Evolutionary conservation across 2,113 vertebrate genomes (phyloP), one percentile per base, ranked within the genome.

Genomic region (Eclectus roratus): DNA sequence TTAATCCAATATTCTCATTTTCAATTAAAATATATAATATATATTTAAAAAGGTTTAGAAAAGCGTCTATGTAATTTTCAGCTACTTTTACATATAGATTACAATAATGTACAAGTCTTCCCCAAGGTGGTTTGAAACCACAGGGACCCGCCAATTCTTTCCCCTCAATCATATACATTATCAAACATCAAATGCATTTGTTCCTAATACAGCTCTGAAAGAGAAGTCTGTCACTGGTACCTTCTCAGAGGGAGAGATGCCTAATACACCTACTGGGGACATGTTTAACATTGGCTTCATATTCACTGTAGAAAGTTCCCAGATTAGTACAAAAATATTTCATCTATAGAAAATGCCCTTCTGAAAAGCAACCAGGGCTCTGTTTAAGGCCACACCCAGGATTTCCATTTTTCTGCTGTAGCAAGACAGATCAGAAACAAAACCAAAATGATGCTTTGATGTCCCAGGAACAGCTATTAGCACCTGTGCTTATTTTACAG

Each of bases 51-150:
- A 98, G 64, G 96, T 97, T 97, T 98, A 98, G 96, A 98, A 98
- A 98, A 98, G 97, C 91, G 89, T 97, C 97, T 97, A 96, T 90
- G 96, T 97, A 96, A 97, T 98, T 97, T 98, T 96, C 88, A 97
- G 95, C 95, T 97, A 97, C 91, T 94, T 97, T 97, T 97, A 96
- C 96, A 97, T 87, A 96, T 92, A 97, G 94, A 94, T 97, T 96
- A 96, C 96, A 96, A 94, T 87, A 97, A 90, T 91, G 91, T 97
- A 97, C 97, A 97, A 93, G 55, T 92, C 89, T 80, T 87, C 65
- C 82, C 89, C 76, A 53, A 12, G 24, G 91, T 65, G 69, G 83
- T 87, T 96, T 93, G 92, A 94, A 96, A 85, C 95, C 92, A 89
- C 27, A 2, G 87, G 96, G 96, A 96, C 91, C 70, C 93, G 82